phyloP scores from a whole-genome alignment of 2,888 invertebrate species.

The Micoletzkya japonica region DNA sequence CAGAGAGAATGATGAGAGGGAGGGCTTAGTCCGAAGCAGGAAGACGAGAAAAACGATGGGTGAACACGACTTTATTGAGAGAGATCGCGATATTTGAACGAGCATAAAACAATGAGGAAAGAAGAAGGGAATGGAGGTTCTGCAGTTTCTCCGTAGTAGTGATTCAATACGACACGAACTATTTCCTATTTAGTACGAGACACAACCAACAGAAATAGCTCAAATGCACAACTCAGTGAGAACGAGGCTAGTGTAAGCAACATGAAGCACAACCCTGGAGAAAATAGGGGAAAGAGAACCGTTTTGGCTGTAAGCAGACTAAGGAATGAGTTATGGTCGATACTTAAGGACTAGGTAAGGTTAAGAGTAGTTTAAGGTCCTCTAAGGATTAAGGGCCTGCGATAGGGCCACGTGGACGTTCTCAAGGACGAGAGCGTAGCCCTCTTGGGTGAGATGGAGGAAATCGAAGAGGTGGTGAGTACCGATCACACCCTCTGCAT shows the following conservation, averaged over 20 bases:
- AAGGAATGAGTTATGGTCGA: neutral
- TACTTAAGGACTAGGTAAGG: constrained; percentile 19
- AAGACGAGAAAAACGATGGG: neutral
- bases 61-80: constrained; percentile 1
- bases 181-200: too few relatives aligned
- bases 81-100: neutral
- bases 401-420: constrained; percentile 11
- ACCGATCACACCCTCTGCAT: constrained; percentile 20
- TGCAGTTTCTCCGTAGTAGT: neutral
- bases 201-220: too few relatives aligned
- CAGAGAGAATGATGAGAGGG: too few relatives aligned
- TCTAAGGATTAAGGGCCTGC: constrained; percentile 19
- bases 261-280: neutral
- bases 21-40: too few relatives aligned
- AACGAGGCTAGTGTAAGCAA: too few relatives aligned
- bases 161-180: neutral
- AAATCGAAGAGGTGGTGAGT: constrained; percentile 21
- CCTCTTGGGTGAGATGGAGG: constrained; percentile 25
- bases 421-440: constrained; percentile 12
- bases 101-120: neutral
- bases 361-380: constrained; percentile 1
- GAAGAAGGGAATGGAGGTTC: neutral
- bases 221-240: too few relatives aligned
- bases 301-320: neutral
- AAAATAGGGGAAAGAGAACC: neutral